phyloP scores from a whole-genome alignment of 2,888 invertebrate genomes.

The Melanostoma mellinum region DNA sequence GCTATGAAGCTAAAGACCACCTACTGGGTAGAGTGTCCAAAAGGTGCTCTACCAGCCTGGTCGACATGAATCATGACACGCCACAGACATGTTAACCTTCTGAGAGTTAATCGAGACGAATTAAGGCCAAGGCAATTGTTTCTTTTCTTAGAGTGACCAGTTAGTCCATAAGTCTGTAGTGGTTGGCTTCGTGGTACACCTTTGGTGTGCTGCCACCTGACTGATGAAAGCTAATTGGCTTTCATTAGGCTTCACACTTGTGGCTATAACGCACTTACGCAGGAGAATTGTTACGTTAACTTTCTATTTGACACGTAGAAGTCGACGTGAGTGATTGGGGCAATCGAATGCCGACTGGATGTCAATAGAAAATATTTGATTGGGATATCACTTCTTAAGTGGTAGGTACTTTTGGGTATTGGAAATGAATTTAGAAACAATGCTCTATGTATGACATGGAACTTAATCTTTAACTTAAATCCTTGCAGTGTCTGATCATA shows the following conservation, averaged over 20 bases:
- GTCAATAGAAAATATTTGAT: conserved; percentile 51
- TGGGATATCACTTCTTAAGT: conserved; percentile 47
- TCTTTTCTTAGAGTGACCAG: conserved; percentile 56
- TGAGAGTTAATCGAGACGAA: conserved; percentile 72
- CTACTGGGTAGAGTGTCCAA: conserved; percentile 44
- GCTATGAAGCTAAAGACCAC: conserved; percentile 23
- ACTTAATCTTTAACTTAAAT: too few relatives aligned
- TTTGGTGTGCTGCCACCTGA: conserved; percentile 51
- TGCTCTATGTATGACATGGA: too few relatives aligned
- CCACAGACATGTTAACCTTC: conserved; percentile 72
- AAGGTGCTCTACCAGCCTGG: conserved; percentile 32
- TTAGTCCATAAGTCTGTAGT: background rate
- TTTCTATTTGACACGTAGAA: conserved; percentile 71
- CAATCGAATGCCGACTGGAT: conserved; percentile 42
- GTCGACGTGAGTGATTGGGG: conserved; percentile 63
- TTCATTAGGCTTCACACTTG: conserved; percentile 72
- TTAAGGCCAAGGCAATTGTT: conserved; percentile 70
- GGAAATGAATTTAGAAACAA: background rate
- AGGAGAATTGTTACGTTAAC: conserved; percentile 66
- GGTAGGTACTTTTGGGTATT: conserved; percentile 34
- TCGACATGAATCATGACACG: conserved; percentile 71
- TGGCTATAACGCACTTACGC: conserved; percentile 67
- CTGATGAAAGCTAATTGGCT: conserved; percentile 72
- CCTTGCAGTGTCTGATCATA: too few relatives aligned
- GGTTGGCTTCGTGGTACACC: conserved; percentile 51